Conservation (phyloP, 2,888 invertebrate genomes). For the Calephelis perditalis region DNA sequence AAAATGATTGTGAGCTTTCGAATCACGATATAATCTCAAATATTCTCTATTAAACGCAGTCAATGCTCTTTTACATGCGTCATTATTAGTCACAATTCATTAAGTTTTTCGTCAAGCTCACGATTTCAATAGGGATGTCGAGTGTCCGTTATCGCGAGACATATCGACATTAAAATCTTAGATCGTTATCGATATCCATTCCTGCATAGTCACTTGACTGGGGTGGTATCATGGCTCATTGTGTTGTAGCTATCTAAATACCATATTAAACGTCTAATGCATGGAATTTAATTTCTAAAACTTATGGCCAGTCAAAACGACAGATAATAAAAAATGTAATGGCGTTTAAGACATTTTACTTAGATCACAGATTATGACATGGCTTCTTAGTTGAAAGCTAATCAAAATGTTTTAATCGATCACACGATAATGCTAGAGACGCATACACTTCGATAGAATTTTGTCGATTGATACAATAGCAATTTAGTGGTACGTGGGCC, state of each 20-base stretch:
- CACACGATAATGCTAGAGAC: constrained; percentile 69
- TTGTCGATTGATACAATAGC: constrained; percentile 31
- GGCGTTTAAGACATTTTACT: constrained; percentile 62
- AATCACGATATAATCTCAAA: constrained; percentile 14
- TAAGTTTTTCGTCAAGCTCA: constrained; percentile 70
- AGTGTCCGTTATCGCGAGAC: constrained; percentile 63
- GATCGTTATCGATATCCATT: constrained; percentile 66
- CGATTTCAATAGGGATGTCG: constrained; percentile 73
- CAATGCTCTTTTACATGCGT: constrained; percentile 60
- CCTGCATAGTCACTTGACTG: constrained; percentile 74
- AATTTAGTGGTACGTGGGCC: constrained; percentile 1
- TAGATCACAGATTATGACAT: constrained; percentile 65
- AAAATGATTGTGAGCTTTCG: constrained; percentile 22
- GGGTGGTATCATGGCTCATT: constrained; percentile 74
- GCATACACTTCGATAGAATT: constrained; percentile 39
- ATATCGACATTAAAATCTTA: constrained; percentile 67
- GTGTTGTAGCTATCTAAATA: constrained; percentile 65
- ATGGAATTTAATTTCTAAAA: constrained; percentile 72
- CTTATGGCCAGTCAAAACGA: constrained; percentile 50
- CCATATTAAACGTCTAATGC: constrained; percentile 71
- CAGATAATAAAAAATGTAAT: constrained; percentile 52
- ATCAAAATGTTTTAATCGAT: constrained; percentile 78
- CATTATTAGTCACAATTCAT: constrained; percentile 75
- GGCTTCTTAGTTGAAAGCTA: constrained; percentile 75
- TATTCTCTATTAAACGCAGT: constrained; percentile 38